Conservation (phyloP, 2,797 vertebrate species). For the Hipposideros larvatus region DNA sequence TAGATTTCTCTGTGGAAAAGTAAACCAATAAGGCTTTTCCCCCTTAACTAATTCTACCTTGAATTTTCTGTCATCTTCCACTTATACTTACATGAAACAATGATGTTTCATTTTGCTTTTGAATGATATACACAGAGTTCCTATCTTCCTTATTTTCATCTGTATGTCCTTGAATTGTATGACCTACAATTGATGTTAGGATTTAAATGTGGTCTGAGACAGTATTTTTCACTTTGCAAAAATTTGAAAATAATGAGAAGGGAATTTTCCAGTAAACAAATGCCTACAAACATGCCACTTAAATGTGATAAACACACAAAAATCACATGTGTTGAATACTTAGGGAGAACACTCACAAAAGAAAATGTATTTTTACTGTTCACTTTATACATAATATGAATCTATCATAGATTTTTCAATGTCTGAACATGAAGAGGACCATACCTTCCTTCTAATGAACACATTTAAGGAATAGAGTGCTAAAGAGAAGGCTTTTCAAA, state of each 20-base stretch:
- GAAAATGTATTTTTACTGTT: background rate
- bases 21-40: conserved; percentile 1
- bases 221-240: conserved; percentile 35
- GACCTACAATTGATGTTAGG: conserved; percentile 6
- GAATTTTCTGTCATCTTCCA: conserved; percentile 54
- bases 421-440: background rate
- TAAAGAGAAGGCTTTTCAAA: conserved; percentile 12
- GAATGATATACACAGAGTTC: background rate
- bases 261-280: conserved; percentile 53
- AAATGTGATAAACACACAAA: conserved; percentile 3
- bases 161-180: conserved; percentile 28
- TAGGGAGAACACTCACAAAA: background rate
- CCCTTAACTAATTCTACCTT: conserved; percentile 33
- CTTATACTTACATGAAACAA: conserved; percentile 10
- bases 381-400: background rate
- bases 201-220: conserved; percentile 44
- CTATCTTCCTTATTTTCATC: conserved; percentile 45
- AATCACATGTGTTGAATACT: background rate
- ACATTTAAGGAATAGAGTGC: background rate
- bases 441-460: background rate
- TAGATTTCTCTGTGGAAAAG: conserved; percentile 68
- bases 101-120: conserved; percentile 55
- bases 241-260: conserved; percentile 52
- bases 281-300: background rate
- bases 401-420: background rate